Evolutionary conservation across 2,888 invertebrate genomes (phyloP), one percentile per base, ranked within the genome.

Genomic region (Drosophila crucigera): DNA sequence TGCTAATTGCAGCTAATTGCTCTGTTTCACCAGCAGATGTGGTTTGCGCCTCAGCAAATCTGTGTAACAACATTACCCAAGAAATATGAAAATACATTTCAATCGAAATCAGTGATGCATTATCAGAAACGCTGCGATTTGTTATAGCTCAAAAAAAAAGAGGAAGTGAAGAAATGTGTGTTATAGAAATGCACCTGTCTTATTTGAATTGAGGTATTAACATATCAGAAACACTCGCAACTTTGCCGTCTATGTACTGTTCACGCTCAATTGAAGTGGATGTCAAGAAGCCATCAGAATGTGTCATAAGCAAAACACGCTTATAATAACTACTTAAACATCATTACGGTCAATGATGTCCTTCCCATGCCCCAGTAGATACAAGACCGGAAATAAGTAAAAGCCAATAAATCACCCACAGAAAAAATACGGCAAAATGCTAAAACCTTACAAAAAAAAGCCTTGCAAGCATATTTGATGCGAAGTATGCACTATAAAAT

Each of bases 381-480:
- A 72, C n/a, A 39, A 58, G 77, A 79, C 89, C 92, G 92, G 92
- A 92, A 91, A 92, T 91, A 82, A 84, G 80, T 74, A 89, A 90
- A 85, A 85, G 88, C 78, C 90, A 92, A 92, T 92, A 92, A 92
- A 91, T 92, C 91, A 91, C 74, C 78, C 73, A 76, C 68, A 73
- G 56, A 62, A 79, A 68, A 84, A 81, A 78, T 82, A 73, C 54
- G 68, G 67, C 68, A 81, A 82, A 25, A 73, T 62, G 71, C 50
- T 43, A 71, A 54, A 63, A 19, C 70, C 56, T 50, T 53, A 10
- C 5, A 19, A 56, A 56, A 54, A 37, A 50, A 61, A 66, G 59
- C 33, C 7, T 33, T 54, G 41, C 11, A 28, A 41, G 16, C n/a
- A n/a, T n/a, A 7, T 11, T 10, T 4, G 7, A 25, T 9, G 30